These are phyloP conservation scores for Drosophila monieri DNA, from an alignment of 2,888 invertebrate species.

Conservation along the genomic window DNA sequence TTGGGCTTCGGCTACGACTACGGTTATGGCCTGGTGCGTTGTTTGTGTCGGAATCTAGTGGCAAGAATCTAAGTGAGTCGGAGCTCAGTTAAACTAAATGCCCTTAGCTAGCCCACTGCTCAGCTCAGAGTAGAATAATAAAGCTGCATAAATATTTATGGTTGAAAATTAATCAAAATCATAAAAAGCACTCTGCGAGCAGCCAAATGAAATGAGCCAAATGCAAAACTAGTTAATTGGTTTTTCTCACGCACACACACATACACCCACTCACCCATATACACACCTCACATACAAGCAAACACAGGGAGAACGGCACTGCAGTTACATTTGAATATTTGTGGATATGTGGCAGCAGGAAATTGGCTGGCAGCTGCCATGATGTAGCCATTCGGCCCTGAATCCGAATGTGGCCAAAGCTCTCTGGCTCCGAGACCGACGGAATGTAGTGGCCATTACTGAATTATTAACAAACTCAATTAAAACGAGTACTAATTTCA, in stretches of 20 bases:
- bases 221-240: constrained; percentile 71
- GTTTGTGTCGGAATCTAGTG: constrained; percentile 19
- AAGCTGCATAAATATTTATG: constrained; percentile 73
- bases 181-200: constrained; percentile 36
- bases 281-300: constrained; percentile 21
- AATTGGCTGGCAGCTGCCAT: constrained; percentile 75
- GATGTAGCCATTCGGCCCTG: constrained; percentile 61
- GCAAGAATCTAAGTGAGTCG: constrained; percentile 6
- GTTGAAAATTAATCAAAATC: constrained; percentile 70
- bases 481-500: constrained; percentile 72
- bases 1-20: constrained; percentile 1
- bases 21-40: constrained; percentile 51
- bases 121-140: constrained; percentile 36
- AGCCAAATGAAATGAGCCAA: constrained; percentile 49
- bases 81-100: constrained; percentile 55
- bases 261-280: constrained; percentile 40
- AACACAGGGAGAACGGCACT: constrained; percentile 4
- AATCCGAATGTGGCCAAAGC: constrained; percentile 39
- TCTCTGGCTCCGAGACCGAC: constrained; percentile 36
- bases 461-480: constrained; percentile 79
- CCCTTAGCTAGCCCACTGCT: constrained; percentile 34
- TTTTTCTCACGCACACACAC: constrained; percentile 63
- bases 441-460: constrained; percentile 67
- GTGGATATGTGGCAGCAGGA: constrained; percentile 49
- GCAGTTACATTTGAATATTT: constrained; percentile 23